Base-by-base conservation (phyloP, 2,888 invertebrate genomes). In the Synergus japonicus region DNA sequence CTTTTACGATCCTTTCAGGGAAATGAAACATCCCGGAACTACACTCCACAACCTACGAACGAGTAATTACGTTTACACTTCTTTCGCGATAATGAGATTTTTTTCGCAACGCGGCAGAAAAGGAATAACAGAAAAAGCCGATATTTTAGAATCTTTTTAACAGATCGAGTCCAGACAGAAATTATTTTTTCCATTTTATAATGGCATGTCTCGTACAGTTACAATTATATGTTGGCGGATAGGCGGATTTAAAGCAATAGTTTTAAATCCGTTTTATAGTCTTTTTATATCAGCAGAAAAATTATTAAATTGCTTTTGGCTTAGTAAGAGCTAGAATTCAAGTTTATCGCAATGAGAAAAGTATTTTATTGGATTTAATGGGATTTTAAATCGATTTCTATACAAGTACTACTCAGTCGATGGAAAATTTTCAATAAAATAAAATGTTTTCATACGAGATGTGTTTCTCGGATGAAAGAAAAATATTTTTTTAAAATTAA, bases 11-110 rank as follows among this genome's bases (percentile, higher is more conserved):
- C 49, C 69, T 49, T 69, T 49, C 69, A 69, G 69, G 49, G 49
- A 69, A 69, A 69, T 69, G 69, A 69, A 69, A 69, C 29, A 46
- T 69, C 69, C 69, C 49, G 67, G 67, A 69, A 69, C 9, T 69
- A 69, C 46, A 69, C 67, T 69, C 46, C 46, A 69, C 67, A 73
- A 37, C 29, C 54, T 54, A 37, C 73, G 37, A 73, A 58, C 73
- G 37, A 37, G 54, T 73, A 73, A 73, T 73, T 73, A 73, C 54
- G 73, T 73, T 73, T 73, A 54, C 54, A 73, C 54, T 73, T 73
- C 73, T 49, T 73, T 37, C 10, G 37, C 54, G 49, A 73, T 73
- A 73, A 73, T 73, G 73, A 73, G 49, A 58, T 73, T 73, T 73
- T 73, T 54, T 73, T 58, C 8, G n/a, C 18, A 58, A 58, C 54